Evolutionary conservation across 2,113 vertebrate species (phyloP).

Genomic region (Ifrita kowaldi): DNA sequence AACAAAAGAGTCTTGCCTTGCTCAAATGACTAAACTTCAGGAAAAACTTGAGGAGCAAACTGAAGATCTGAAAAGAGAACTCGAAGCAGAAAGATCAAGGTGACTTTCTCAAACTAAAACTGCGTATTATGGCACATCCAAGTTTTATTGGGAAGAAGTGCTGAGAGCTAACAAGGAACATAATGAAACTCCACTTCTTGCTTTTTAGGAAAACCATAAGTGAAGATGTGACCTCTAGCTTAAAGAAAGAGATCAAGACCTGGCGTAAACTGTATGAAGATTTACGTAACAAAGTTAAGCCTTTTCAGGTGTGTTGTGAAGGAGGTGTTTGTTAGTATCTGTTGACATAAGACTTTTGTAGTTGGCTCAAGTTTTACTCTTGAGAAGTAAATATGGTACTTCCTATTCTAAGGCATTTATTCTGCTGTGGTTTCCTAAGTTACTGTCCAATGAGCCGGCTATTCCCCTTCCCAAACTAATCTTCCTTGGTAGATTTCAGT

Average conservation of each 20-base stretch:
- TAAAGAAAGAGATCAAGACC: slow-evolving; percentile 62
- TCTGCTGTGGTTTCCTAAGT: not conserved
- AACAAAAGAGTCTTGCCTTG: slow-evolving; percentile 47
- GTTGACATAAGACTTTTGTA: not conserved
- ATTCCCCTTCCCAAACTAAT: not conserved
- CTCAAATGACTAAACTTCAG: slow-evolving; percentile 64
- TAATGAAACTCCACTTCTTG: not conserved
- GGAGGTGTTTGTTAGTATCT: not conserved
- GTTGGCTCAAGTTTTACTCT: not conserved
- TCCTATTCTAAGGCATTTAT: not conserved
- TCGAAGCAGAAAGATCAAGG: slow-evolving; percentile 71
- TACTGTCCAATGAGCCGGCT: not conserved
- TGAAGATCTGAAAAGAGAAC: slow-evolving; percentile 65
- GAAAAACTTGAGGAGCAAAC: slow-evolving; percentile 74
- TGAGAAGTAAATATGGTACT: not conserved
- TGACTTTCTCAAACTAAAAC: slow-evolving; percentile 8
- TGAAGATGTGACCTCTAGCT: slow-evolving; percentile 56
- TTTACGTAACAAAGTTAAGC: slow-evolving; percentile 85
- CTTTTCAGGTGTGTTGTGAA: slow-evolving; percentile 85
- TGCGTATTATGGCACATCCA: not conserved
- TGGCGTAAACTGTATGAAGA: slow-evolving; percentile 88
- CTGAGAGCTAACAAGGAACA: not conserved
- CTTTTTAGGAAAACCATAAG: slow-evolving; percentile 47
- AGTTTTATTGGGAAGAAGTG: not conserved
- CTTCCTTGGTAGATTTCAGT: not conserved